Base-by-base conservation (phyloP, 2,113 vertebrate species). In the Odocoileus virginianus region DNA sequence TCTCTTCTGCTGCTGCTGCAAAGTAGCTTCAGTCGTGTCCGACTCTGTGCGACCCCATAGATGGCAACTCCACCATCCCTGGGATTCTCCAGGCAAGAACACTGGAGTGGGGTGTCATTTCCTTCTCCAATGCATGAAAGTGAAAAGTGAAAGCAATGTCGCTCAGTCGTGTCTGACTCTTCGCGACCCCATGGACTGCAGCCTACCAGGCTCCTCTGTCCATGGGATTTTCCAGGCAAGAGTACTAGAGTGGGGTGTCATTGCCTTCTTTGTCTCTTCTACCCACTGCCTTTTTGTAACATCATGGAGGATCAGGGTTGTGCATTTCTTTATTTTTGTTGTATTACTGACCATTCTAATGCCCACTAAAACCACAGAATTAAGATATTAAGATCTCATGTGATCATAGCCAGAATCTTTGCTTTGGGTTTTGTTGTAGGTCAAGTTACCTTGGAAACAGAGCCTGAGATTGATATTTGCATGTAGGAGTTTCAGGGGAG, bases 401-500 rank as follows among this genome's bases (percentile, higher is more conserved):
- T 87, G 50, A 79, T 45, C 16, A 43, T 28, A 74, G 64, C 64
- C 36, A 85, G 45, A 78, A 30, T 64, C n/a, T 58, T 57, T 76
- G 93, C 36, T 87, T 96, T 97, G 25, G 64, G 21, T 90, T 95
- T 97, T 89, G 47, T 82, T 40, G 71, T 71, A 85, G 21, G 45
- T 91, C 54, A 89, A 28, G 54, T 87, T 87, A 71, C 60, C 50
- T 90, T 88, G 58, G n/a, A 58, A 89, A 87, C 13, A 67, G 58
- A 94, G 9, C 60, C 43, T 87, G 74, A 91, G 82, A 43, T 30
- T 60, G 50, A 54, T 88, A 61, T 15, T 71, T 89, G 47, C 25
- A 60, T 91, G 64, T 2, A 79, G 43, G 91, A 71, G 55, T 84
- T 83, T 95, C 64, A 60, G 50, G 50, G 50, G 6, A 40, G 2